Conservation (phyloP, 1,140 invertebrate species). For the Trachymyrmex cornetzi region DNA sequence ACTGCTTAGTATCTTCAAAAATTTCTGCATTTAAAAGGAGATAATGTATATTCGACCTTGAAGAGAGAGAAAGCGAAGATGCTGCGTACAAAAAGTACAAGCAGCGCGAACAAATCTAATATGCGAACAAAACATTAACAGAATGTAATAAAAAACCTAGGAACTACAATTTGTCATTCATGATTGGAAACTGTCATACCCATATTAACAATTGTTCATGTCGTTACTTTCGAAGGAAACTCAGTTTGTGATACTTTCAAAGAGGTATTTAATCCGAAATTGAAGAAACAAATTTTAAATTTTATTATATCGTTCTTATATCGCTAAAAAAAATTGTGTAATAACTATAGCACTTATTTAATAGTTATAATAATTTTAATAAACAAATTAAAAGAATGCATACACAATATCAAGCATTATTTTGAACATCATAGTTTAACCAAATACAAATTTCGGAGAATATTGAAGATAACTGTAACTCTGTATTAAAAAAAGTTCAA, state of each 20-base stretch:
- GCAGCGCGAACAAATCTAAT: background rate
- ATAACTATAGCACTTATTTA: background rate
- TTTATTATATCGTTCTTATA: background rate
- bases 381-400: conserved; percentile 13
- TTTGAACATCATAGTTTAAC: background rate
- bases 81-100: too few relatives aligned
- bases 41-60: too few relatives aligned
- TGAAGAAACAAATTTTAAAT: conserved; percentile 2
- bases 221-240: background rate
- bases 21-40: too few relatives aligned
- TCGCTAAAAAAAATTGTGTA: background rate
- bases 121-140: background rate
- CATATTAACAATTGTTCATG: background rate
- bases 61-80: too few relatives aligned
- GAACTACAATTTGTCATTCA: background rate
- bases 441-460: background rate
- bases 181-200: conserved; percentile 10
- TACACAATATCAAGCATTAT: background rate
- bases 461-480: background rate
- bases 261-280: background rate
- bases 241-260: conserved; percentile 14
- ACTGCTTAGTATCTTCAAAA: too few relatives aligned
- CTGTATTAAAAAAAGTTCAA: background rate
- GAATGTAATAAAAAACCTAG: background rate
- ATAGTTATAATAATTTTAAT: conserved; percentile 7